Percentiles rank a stretch among this genome's conserved stretches.
These are phyloP conservation scores for Ceratotherium simum DNA, from an alignment of 2,113 vertebrate genomes.

Conservation along the genomic window DNA sequence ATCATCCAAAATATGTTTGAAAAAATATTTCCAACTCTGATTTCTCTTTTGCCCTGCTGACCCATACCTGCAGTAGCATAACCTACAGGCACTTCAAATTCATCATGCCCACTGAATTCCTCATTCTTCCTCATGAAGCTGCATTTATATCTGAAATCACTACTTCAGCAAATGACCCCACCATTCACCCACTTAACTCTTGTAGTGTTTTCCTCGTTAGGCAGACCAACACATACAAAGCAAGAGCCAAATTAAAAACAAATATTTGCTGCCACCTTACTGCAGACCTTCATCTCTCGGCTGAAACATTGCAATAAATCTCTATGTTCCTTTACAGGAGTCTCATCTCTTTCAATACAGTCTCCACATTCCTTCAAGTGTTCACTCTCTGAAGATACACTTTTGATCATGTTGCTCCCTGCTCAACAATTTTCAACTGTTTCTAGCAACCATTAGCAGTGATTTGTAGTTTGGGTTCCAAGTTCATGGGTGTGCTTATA, in stretches of 20 bases:
- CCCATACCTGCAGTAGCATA: background rate
- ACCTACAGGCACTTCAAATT: background rate
- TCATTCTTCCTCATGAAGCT: background rate
- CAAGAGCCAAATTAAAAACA: slow-evolving; percentile 13
- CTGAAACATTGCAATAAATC: background rate
- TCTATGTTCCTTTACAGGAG: background rate
- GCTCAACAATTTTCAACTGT: background rate
- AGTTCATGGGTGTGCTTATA: background rate
- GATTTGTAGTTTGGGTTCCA: background rate
- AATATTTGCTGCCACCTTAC: background rate
- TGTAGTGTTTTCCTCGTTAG: background rate
- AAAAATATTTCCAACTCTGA: background rate
- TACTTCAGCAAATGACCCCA: background rate
- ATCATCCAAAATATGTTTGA: background rate
- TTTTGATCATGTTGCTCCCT: background rate
- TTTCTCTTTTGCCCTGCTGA: background rate
- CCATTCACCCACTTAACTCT: background rate
- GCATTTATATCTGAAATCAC: background rate
- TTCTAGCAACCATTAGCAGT: background rate
- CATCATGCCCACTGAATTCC: background rate
- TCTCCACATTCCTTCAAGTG: background rate
- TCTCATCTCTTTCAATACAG: background rate
- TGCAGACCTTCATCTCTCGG: background rate
- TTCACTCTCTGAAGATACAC: background rate
- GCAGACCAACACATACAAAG: background rate